phyloP scores from a whole-genome alignment of 2,888 invertebrate species.

The Cosmia pyralina region DNA sequence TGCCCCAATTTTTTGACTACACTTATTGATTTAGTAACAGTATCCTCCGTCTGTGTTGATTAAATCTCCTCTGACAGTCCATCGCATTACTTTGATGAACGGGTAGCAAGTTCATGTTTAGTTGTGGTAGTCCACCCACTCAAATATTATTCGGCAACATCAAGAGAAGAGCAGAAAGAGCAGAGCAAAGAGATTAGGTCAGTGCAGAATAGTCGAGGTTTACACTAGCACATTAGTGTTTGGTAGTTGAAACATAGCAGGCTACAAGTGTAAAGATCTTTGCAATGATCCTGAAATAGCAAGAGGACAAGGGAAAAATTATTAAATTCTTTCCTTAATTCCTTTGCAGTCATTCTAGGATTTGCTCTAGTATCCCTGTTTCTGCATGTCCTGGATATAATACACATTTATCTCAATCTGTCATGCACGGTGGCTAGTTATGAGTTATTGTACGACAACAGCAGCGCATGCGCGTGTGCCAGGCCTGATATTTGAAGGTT shows the following conservation, averaged over 20 bases:
- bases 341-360: background rate
- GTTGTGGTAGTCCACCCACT: background rate
- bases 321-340: background rate
- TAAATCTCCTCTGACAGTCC: too few relatives aligned
- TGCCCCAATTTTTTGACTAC: background rate
- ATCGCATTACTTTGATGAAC: background rate
- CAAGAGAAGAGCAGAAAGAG: background rate
- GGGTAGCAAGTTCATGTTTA: background rate
- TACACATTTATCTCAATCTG: too few relatives aligned
- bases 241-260: background rate
- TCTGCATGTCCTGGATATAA: background rate
- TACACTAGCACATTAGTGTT: background rate
- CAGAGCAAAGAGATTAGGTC: too few relatives aligned
- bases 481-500: too few relatives aligned
- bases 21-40: background rate
- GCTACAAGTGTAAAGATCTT: background rate
- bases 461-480: background rate
- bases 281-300: too few relatives aligned
- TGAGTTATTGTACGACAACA: background rate
- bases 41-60: background rate
- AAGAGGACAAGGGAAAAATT: too few relatives aligned
- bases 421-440: too few relatives aligned
- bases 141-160: background rate
- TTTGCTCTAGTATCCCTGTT: background rate
- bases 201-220: background rate